phyloP scores from a whole-genome alignment of 1,140 invertebrate genomes.

The Drosophila nigromelanica region DNA sequence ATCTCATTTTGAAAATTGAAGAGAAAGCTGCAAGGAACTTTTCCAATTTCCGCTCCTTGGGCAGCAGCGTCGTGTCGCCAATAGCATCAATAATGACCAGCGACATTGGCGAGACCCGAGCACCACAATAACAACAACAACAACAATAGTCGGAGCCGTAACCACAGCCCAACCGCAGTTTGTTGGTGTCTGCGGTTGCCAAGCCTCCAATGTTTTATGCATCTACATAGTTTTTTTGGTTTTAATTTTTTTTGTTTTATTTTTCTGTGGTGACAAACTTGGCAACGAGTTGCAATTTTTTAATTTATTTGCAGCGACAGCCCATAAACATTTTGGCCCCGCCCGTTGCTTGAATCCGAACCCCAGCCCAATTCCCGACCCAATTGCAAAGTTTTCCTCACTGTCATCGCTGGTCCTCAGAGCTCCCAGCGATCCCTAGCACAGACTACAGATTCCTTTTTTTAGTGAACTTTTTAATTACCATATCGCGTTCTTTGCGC shows the following conservation, averaged over 20 bases:
- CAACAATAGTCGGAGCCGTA: constrained; percentile 19
- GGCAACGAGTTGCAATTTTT: constrained; percentile 71
- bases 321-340: constrained; percentile 33
- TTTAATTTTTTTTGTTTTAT: constrained; percentile 23
- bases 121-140: constrained; percentile 14
- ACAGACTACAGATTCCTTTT: constrained; percentile 42
- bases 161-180: constrained; percentile 59
- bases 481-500: constrained; percentile 50
- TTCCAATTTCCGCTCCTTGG: constrained; percentile 73
- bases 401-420: constrained; percentile 45
- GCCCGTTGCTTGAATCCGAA: neutral
- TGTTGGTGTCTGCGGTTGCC: constrained; percentile 58
- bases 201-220: constrained; percentile 49
- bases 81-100: constrained; percentile 62
- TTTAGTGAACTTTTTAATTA: constrained; percentile 72
- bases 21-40: constrained; percentile 40
- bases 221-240: constrained; percentile 45
- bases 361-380: constrained; percentile 7
- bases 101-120: constrained; percentile 41
- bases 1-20: constrained; percentile 24
- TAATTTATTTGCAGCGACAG: constrained; percentile 62
- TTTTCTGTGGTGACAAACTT: constrained; percentile 69
- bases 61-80: constrained; percentile 42
- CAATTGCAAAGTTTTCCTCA: constrained; percentile 62
- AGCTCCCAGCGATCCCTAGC: constrained; percentile 18